Evolutionary conservation across 2,113 vertebrate genomes (phyloP), one percentile per base, ranked within the genome.

Genomic region (Emydocephalus ijimae): DNA sequence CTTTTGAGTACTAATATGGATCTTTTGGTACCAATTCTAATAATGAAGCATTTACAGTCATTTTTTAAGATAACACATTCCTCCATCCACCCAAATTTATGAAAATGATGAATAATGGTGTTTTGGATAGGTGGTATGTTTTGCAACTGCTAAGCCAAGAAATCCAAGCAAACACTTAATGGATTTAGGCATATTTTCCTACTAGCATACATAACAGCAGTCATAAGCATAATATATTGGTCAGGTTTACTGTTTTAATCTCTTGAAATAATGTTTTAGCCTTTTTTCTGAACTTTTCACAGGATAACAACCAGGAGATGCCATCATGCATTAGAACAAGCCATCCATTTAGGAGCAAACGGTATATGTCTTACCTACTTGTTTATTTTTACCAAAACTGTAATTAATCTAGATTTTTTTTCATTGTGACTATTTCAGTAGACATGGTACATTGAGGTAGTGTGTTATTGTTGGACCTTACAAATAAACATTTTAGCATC

Each of bases 251-350:
- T 95, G 21, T 55, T 92, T 4, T 12, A 14, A 39, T 21, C 45
- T 69, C 11, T 86, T 85, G 92, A 26, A 52, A 1, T 5, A 74
- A 91, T 26, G 1, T 5, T 92, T 94, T 94, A 92, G 61, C 21
- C 93, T 93, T 64, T 87, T 92, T 85, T 5, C 52, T 85, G 43
- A 48, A 86, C 48, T 87, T 8, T 54, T 92, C 56, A 89, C 96
- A 99, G 99, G 96, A 88, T 97, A 95, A 97, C 98, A 0, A 98
- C 97, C 95, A 98, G 98, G 69, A 96, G 99, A 39, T 99, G 98
- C 94, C 99, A 99, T 48, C 94, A 98, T 34, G 99, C 99, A 21
- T 94, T 99, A 88, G 98, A 98, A 3, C 99, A 99, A 92, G 96
- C 96, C 9, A 55, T 94, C 91, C 96, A 97, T 88, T 98, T 99